Percentiles rank a stretch among this genome's conserved stretches.
Evolutionary conservation across 2,888 invertebrate species (phyloP).

Genomic region (Crioceris asparagi): DNA sequence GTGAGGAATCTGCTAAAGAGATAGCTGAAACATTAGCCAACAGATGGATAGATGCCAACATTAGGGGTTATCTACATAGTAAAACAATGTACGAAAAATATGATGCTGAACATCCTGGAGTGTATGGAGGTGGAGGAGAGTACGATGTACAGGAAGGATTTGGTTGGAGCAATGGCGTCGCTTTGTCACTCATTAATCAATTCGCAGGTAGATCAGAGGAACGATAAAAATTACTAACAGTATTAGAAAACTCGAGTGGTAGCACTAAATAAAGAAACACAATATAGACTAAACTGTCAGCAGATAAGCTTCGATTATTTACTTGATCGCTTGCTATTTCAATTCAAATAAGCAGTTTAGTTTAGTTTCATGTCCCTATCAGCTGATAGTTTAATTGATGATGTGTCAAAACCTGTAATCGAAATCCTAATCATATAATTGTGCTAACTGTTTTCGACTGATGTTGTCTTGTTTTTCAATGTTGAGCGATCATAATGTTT

Average conservation of each 20-base stretch:
- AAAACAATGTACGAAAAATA: conserved; percentile 66
- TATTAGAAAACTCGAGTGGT: too few relatives aligned
- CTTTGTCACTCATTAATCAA: conserved; percentile 46
- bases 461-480: too few relatives aligned
- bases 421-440: too few relatives aligned
- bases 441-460: too few relatives aligned
- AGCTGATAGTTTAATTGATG: too few relatives aligned
- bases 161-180: conserved; percentile 33
- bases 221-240: background rate
- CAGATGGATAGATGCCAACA: conserved; percentile 57
- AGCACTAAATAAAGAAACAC: too few relatives aligned
- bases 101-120: conserved; percentile 52
- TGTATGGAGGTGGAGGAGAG: conserved; percentile 67
- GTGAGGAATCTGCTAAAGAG: conserved; percentile 39
- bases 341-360: too few relatives aligned
- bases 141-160: conserved; percentile 39
- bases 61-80: conserved; percentile 48
- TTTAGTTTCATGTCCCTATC: background rate
- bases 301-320: too few relatives aligned
- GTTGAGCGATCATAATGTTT: too few relatives aligned
- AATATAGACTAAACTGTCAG: too few relatives aligned
- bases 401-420: too few relatives aligned
- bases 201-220: conserved; percentile 1
- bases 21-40: conserved; percentile 55
- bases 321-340: too few relatives aligned